Conservation (phyloP, 2,888 invertebrate genomes). For the Meloe dianella region DNA sequence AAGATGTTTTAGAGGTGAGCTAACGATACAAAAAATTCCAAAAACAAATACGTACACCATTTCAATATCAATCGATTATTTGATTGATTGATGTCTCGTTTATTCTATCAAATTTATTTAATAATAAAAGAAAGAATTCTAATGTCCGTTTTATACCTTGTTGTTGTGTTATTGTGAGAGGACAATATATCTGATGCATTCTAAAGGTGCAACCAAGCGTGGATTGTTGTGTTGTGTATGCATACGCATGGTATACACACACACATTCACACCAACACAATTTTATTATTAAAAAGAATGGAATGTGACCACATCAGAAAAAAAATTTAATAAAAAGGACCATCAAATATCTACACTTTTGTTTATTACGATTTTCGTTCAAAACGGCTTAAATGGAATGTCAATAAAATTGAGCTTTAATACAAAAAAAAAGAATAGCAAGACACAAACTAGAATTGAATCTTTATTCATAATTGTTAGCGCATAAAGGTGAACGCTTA, state of each 20-base stretch:
- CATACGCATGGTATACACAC: slow-evolving; percentile 17
- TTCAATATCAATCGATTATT: too few species aligned
- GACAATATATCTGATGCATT: slow-evolving; percentile 40
- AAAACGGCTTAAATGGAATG: neutral
- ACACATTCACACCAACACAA: slow-evolving; percentile 22
- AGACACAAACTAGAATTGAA: too few species aligned
- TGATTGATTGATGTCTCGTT: too few species aligned
- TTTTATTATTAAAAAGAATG: slow-evolving; percentile 38
- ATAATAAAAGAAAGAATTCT: neutral
- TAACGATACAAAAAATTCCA: too few species aligned
- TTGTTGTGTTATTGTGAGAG: neutral
- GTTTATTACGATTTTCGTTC: neutral
- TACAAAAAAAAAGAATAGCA: too few species aligned
- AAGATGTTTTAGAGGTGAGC: slow-evolving; percentile 88
- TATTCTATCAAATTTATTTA: too few species aligned
- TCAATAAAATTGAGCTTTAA: slow-evolving; percentile 1
- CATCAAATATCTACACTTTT: neutral
- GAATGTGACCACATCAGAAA: slow-evolving; percentile 58
- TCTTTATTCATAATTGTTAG: too few species aligned
- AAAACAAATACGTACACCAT: too few species aligned
- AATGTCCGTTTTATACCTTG: neutral
- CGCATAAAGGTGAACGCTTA: too few species aligned
- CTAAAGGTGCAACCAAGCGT: slow-evolving; percentile 39
- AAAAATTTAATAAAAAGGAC: neutral
- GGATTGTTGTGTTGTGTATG: slow-evolving; percentile 26